A percentile compares a stretch with the other conserved stretches of the same genome.
phyloP scores from a whole-genome alignment of 92 coral and sea anemone species.

The Pocillopora grandis region DNA sequence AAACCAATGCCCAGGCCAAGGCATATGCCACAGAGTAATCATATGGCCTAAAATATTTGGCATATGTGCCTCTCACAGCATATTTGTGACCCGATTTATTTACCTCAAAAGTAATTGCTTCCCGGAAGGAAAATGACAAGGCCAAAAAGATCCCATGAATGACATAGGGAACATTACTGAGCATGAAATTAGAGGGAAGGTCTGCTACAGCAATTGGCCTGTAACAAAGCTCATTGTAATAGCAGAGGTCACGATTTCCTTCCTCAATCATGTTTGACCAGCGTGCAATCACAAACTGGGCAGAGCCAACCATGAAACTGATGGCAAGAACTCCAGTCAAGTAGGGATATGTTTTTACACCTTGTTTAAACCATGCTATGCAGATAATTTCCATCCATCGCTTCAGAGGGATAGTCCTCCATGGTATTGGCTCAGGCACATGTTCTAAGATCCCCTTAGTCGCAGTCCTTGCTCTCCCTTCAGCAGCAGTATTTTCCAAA shows the following conservation, averaged over 20 bases:
- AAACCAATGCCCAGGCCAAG: constrained; percentile 88
- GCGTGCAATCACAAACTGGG: constrained; percentile 72
- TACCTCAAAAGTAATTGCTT: constrained; percentile 67
- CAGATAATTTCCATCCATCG: constrained; percentile 71
- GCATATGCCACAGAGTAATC: constrained; percentile 90
- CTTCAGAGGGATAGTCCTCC: constrained; percentile 57
- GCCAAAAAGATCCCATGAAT: constrained; percentile 82
- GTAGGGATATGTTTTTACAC: constrained; percentile 82
- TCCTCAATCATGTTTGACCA: constrained; percentile 89
- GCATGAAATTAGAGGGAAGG: constrained; percentile 87
- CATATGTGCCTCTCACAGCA: not conserved
- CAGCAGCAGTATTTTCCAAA: not conserved
- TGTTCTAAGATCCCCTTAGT: constrained; percentile 43
- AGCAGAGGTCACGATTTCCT: constrained; percentile 94
- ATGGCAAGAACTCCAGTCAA: constrained; percentile 85
- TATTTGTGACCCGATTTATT: not conserved
- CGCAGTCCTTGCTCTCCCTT: constrained; percentile 17
- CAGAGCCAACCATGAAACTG: constrained; percentile 79
- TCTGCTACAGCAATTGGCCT: constrained; percentile 85
- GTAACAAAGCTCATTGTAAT: constrained; percentile 94
- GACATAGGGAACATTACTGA: constrained; percentile 86
- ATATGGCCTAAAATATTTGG: constrained; percentile 45
- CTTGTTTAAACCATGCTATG: constrained; percentile 79
- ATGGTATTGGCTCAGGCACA: constrained; percentile 65
- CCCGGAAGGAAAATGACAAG: constrained; percentile 81